Base-by-base conservation (phyloP, 2,888 invertebrate species). In the Capitulum mitella region DNA sequence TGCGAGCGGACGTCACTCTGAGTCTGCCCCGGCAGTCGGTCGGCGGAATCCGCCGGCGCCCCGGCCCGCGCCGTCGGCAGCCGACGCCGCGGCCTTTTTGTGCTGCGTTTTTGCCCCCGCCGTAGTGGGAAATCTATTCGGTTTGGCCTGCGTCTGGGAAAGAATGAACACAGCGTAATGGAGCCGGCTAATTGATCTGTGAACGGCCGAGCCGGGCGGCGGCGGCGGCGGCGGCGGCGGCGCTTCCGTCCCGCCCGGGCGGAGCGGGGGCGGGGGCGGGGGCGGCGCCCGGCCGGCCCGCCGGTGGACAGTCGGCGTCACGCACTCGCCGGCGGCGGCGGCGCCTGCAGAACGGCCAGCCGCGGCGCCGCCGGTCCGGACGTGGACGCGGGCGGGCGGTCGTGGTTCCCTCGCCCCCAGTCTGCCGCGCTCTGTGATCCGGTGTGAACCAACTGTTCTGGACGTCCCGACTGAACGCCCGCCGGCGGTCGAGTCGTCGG, bases 101-200 rank as follows among this genome's bases (percentile, higher is more conserved):
- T 16, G 14, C 14, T 14, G 16, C 14, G 32, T 61, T 61, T 61
- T 61, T 61, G 16, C 61, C 61, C 5, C 61, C 61, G 14, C 16
- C 61, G 61, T 32, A 61, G 61, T 61, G 61, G 61, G 61, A 61
- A 61, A 61, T 61, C 61, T 61, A 61, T 61, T 61, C 61, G 32
- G 14, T 61, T 32, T 61, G 61, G n/a, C 16, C 32, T 6, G 32
- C 32, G 61, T n/a, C 61, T 61, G 61, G 61, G 61, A 61, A 61
- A 61, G 61, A 61, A 61, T 61, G 32, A 61, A 61, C 61, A 3
- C 16, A 8, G 3, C 32, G 61, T 61, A 61, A 61, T 61, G 61
- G 61, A 61, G 61, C 61, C 12, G n/a, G 61, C 61, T 61, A 61
- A 61, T 61, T 61, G 61, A 61, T 61, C 61, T 61, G 61, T 61